phyloP scores from a whole-genome alignment of 2,888 invertebrate species.

The Hydroisotoma schaefferi region DNA sequence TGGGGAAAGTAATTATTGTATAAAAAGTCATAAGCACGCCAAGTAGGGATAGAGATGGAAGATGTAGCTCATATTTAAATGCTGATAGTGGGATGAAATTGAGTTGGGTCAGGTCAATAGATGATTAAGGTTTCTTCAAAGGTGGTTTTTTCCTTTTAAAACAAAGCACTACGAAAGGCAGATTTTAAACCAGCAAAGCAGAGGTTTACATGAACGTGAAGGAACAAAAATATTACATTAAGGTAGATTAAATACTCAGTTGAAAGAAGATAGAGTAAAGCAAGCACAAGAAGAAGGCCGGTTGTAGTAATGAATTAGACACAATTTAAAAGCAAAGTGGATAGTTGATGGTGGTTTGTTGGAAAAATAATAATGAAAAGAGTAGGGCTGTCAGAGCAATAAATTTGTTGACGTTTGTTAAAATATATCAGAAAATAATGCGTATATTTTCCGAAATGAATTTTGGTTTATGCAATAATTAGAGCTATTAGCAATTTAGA shows the following conservation, averaged over 20 bases:
- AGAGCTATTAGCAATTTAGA: slow-evolving; percentile 49
- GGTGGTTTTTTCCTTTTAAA: slow-evolving; percentile 1
- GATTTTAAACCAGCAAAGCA: too few species aligned
- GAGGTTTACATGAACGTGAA: background rate
- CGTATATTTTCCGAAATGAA: slow-evolving; percentile 24
- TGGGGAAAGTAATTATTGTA: background rate
- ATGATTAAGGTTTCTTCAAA: background rate
- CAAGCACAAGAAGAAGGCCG: background rate
- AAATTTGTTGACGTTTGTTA: slow-evolving; percentile 48
- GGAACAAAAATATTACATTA: background rate
- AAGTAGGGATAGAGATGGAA: too few species aligned
- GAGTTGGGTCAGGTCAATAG: slow-evolving; percentile 10
- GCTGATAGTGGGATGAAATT: slow-evolving; percentile 5
- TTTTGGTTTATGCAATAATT: slow-evolving; percentile 40
- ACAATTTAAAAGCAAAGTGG: background rate
- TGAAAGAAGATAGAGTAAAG: background rate
- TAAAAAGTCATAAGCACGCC: background rate
- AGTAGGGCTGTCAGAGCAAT: slow-evolving; percentile 42
- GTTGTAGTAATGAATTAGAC: background rate
- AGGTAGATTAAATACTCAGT: too few species aligned
- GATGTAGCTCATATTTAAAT: too few species aligned
- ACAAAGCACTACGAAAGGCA: too few species aligned
- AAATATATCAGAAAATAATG: slow-evolving; percentile 43
- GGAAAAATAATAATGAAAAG: background rate
- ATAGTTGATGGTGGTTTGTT: slow-evolving; percentile 6